A percentile compares a stretch with the other conserved stretches of the same genome.
Evolutionary conservation across 2,113 vertebrate species (phyloP).

Genomic region (Bostrychus sinensis): DNA sequence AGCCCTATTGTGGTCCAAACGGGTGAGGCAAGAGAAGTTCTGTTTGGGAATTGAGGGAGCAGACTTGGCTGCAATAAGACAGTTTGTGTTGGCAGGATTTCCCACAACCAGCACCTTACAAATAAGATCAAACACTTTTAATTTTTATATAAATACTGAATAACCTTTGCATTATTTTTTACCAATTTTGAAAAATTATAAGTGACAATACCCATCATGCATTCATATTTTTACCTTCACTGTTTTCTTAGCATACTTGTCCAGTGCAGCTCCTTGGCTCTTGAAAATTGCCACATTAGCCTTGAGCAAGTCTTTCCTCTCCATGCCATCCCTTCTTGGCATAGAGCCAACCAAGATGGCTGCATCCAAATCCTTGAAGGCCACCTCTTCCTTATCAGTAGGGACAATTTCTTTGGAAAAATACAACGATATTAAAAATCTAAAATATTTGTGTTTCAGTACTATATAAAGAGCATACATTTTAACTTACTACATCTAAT

Average conservation of each 20-base stretch:
- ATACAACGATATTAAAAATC: neutral
- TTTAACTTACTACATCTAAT: neutral
- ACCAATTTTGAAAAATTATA: neutral
- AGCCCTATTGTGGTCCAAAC: slow-evolving; percentile 97
- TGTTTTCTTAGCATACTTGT: slow-evolving; percentile 94
- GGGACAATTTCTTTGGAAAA: slow-evolving; percentile 86
- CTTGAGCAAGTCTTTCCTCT: slow-evolving; percentile 96
- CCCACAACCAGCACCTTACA: slow-evolving; percentile 94
- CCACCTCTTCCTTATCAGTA: slow-evolving; percentile 94
- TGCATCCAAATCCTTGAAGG: slow-evolving; percentile 92
- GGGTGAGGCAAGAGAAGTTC: slow-evolving; percentile 97
- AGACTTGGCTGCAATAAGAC: slow-evolving; percentile 92
- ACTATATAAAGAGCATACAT: neutral
- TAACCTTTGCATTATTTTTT: neutral
- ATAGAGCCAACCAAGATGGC: slow-evolving; percentile 97
- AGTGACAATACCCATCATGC: too few species aligned
- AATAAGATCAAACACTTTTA: neutral
- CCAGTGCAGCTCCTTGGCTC: slow-evolving; percentile 91
- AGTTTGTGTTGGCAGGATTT: slow-evolving; percentile 98
- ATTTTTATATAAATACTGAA: neutral
- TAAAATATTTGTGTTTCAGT: neutral
- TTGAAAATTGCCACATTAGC: slow-evolving; percentile 97
- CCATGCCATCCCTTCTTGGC: slow-evolving; percentile 97
- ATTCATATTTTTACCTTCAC: slow-evolving; percentile 89
- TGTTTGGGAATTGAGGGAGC: slow-evolving; percentile 97